phyloP scores from a whole-genome alignment of 1,140 invertebrate genomes.

The Heliconius nattereri region DNA sequence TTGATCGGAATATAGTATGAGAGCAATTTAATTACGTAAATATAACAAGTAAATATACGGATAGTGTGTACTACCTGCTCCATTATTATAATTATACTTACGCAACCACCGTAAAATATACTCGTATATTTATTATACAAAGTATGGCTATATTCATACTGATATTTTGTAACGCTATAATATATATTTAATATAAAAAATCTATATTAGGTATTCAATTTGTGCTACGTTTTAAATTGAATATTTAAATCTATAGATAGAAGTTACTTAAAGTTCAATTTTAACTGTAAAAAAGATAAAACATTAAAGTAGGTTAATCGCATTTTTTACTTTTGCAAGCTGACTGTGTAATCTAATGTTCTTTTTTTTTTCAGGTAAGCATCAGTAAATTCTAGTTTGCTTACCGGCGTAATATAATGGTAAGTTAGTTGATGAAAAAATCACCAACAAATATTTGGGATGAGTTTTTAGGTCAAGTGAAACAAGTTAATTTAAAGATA shows the following conservation, averaged over 20 bases:
- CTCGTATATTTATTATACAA: neutral
- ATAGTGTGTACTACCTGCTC: slow-evolving; percentile 10
- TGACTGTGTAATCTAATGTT: slow-evolving; percentile 29
- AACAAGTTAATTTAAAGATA: neutral
- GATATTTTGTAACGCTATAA: too few relatives aligned
- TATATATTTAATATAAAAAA: too few relatives aligned
- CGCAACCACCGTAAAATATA: slow-evolving; percentile 12
- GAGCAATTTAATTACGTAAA: slow-evolving; percentile 35
- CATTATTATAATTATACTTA: slow-evolving; percentile 21
- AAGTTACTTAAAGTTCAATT: neutral
- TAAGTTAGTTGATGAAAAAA: neutral
- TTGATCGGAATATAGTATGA: slow-evolving; percentile 15
- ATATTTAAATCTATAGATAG: neutral
- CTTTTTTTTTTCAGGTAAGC: slow-evolving; percentile 35
- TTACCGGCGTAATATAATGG: neutral
- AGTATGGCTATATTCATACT: slow-evolving; percentile 25
- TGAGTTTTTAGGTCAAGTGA: slow-evolving; percentile 24
- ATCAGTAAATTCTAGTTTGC: slow-evolving; percentile 15
- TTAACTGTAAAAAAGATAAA: slow-evolving; percentile 5
- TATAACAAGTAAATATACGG: slow-evolving; percentile 24
- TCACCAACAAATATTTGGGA: neutral
- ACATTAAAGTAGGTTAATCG: slow-evolving; percentile 15
- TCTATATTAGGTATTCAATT: neutral
- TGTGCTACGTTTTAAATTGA: neutral
- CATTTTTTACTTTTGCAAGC: slow-evolving; percentile 25